Evolutionary conservation across 2,888 invertebrate species (phyloP).

Genomic region (Acanthacorydalis orientalis): DNA sequence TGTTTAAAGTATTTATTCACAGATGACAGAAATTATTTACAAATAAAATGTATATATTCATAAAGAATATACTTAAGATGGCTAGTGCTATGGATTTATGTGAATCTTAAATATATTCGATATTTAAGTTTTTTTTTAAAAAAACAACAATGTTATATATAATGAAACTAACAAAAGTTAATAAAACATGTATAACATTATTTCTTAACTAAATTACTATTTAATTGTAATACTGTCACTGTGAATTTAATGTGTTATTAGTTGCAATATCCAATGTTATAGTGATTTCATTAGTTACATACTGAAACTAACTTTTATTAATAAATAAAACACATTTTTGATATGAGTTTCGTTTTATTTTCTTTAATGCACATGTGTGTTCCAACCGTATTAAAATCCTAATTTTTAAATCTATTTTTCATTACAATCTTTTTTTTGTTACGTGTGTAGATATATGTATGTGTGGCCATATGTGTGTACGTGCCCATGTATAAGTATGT

Average conservation of each 20-base stretch:
- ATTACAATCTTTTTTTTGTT: no score
- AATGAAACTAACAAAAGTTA: not conserved
- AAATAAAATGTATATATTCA: not conserved
- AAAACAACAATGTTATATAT: not conserved
- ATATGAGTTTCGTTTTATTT: no score
- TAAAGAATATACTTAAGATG: not conserved
- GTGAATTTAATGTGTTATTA: conserved; percentile 7
- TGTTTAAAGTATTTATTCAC: conserved; percentile 26
- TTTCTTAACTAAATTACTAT: not conserved
- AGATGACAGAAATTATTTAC: conserved; percentile 6
- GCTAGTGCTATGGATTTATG: not conserved
- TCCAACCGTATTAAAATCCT: no score
- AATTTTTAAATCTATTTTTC: no score
- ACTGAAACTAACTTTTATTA: conserved; percentile 5
- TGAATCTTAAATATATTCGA: not conserved
- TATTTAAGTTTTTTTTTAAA: not conserved
- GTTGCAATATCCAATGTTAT: conserved; percentile 5
- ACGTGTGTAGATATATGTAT: no score
- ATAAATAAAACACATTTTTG: conserved; percentile 5
- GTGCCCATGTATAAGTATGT: no score
- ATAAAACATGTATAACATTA: not conserved
- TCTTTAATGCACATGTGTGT: no score
- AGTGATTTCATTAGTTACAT: conserved; percentile 6
- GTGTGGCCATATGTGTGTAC: no score
- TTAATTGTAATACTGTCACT: conserved; percentile 1